Evolutionary conservation across 2,888 invertebrate species (phyloP).

Genomic region (Heliothis peltigera): DNA sequence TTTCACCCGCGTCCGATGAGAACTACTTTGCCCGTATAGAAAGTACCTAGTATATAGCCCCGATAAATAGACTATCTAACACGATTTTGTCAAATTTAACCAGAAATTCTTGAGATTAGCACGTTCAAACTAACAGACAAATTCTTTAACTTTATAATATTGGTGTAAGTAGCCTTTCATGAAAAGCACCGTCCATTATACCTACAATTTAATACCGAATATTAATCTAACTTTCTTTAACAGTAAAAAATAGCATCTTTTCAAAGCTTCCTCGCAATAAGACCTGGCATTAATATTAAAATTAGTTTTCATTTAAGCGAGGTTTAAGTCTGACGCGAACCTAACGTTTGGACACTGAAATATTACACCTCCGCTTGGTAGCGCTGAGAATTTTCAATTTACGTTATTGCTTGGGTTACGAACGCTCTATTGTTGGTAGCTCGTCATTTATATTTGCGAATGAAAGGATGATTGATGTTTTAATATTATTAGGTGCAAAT

Average conservation of each 20-base stretch:
- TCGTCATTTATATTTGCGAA: conserved; percentile 20
- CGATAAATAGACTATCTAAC: too few species aligned
- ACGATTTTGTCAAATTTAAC: too few species aligned
- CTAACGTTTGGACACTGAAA: conserved; percentile 78
- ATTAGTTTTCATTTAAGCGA: conserved; percentile 83
- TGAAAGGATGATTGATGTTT: not conserved
- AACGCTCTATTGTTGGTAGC: conserved; percentile 42
- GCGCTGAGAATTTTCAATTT: conserved; percentile 72
- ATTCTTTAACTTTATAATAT: too few species aligned
- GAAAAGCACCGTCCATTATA: conserved; percentile 5
- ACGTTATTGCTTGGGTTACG: conserved; percentile 61
- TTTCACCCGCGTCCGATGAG: too few species aligned
- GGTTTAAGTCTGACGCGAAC: conserved; percentile 72
- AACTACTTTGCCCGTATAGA: too few species aligned
- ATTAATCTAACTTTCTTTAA: conserved; percentile 55
- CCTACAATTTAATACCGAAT: conserved; percentile 35
- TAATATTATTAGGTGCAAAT: too few species aligned
- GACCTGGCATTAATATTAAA: conserved; percentile 79
- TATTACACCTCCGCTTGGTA: conserved; percentile 68
- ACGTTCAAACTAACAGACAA: too few species aligned
- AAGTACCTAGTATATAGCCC: too few species aligned
- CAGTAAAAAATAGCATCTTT: conserved; percentile 57
- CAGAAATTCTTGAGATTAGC: too few species aligned
- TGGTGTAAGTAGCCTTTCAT: too few species aligned
- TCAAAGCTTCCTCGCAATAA: conserved; percentile 55